Evolutionary conservation across 2,888 invertebrate genomes (phyloP), one percentile per base, ranked within the genome.

Genomic region (Epirrita christyi): DNA sequence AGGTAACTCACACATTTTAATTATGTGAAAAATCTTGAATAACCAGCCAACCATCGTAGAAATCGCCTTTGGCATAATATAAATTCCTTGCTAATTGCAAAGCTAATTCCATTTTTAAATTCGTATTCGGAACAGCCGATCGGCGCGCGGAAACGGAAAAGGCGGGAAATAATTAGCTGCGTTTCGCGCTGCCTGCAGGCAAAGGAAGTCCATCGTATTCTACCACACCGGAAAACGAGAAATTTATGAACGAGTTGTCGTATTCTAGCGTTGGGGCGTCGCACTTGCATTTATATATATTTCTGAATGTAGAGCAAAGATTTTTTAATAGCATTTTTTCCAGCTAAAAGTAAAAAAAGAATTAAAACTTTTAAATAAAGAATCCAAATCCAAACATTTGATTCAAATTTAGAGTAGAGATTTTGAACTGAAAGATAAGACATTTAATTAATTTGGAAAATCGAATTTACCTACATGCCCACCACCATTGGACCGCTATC

Each of bases 131-230:
- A 71, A 72, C 68, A 58, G 59, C 66, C 75, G 72, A 80, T 80
- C 76, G 78, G 75, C 68, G 70, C 54, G 63, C 66, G 79, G 78
- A 79, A 83, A 68, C 78, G 81, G 83, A 83, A 82, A 86, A 85
- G 79, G 85, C 86, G 86, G 88, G 88, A 87, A 88, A 87, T 89
- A 89, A 89, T 89, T 88, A 88, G 89, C 88, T 49, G 75, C 86
- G 85, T 74, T 73, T 71, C 70, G 58, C 62, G 58, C 66, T 45
- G 53, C 80, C 88, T 78, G 67, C 70, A 49, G 85, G 86, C 85
- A 41, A 76, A 77, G 82, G 84, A 83, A 82, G 71, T 72, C 63
- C 67, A 64, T 71, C 37, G 43, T 72, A 80, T 79, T 75, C 82
- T 82, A 73, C 75, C 79, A 50, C 52, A 60, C 68, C 70, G 75